Conservation (phyloP, 2,113 vertebrate genomes). For the Climacteris rufus region DNA sequence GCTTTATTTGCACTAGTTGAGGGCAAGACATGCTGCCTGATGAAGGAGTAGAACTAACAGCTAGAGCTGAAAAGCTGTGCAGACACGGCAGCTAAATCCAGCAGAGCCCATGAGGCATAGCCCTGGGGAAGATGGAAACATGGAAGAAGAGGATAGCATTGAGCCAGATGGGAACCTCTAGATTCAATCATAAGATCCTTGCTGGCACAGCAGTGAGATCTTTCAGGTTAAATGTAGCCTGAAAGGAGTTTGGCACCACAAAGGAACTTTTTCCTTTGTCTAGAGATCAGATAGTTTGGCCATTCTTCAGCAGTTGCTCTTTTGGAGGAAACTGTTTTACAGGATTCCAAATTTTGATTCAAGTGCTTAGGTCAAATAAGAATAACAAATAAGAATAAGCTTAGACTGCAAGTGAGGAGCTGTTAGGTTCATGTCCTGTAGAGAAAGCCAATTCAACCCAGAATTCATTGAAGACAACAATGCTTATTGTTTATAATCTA, state of each 20-base stretch:
- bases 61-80: background rate
- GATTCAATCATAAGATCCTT: background rate
- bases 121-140: background rate
- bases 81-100: background rate
- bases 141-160: background rate
- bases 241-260: background rate
- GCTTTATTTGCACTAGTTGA: background rate
- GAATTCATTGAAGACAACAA: background rate
- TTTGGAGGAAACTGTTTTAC: background rate
- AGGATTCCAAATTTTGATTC: background rate
- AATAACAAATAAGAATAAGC: too few species aligned
- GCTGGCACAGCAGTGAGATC: background rate
- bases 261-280: background rate
- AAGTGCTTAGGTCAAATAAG: background rate
- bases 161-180: background rate
- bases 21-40: background rate
- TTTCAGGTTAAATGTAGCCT: background rate
- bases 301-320: background rate
- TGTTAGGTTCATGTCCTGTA: background rate
- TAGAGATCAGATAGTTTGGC: background rate
- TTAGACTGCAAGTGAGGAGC: background rate
- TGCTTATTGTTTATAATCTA: background rate
- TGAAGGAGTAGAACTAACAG: background rate
- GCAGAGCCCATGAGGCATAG: background rate
- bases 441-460: background rate